Conservation (phyloP, 2,888 invertebrate genomes). For the Atethmia centrago region DNA sequence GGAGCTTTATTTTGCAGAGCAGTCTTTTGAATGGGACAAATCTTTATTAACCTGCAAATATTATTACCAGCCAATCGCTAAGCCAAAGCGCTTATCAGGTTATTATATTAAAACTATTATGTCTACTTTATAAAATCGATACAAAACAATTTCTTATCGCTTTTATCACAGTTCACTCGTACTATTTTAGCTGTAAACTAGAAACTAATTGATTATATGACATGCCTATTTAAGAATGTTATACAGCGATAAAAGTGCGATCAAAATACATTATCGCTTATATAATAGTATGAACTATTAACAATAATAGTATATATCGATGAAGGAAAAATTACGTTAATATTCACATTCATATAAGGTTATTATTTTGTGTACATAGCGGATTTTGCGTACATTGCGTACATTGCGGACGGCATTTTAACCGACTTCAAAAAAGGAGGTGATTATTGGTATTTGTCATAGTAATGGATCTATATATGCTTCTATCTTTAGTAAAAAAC, state of each 20-base stretch:
- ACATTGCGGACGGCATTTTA: not conserved
- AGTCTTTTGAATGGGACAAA: not conserved
- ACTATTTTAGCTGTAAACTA: constrained; percentile 25
- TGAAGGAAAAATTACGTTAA: not conserved
- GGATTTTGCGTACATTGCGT: no score
- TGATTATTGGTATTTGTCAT: not conserved
- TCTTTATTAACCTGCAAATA: not conserved
- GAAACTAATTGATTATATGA: constrained; percentile 29
- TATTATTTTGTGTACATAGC: not conserved
- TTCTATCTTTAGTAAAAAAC: no score
- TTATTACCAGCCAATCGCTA: not conserved
- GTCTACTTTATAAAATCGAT: constrained; percentile 27
- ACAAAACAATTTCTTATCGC: constrained; percentile 41
- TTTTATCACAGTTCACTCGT: constrained; percentile 34
- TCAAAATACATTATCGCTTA: constrained; percentile 12
- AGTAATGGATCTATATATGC: no score
- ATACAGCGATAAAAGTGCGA: not conserved
- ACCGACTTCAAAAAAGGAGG: not conserved
- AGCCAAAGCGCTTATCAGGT: constrained; percentile 2
- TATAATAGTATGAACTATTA: constrained; percentile 1
- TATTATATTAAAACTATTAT: constrained; percentile 10
- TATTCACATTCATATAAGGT: not conserved
- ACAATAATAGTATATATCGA: not conserved
- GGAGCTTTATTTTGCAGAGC: not conserved
- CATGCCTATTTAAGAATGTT: constrained; percentile 13